phyloP scores from a whole-genome alignment of 2,797 vertebrate genomes.

The Sebastes nivosus region DNA sequence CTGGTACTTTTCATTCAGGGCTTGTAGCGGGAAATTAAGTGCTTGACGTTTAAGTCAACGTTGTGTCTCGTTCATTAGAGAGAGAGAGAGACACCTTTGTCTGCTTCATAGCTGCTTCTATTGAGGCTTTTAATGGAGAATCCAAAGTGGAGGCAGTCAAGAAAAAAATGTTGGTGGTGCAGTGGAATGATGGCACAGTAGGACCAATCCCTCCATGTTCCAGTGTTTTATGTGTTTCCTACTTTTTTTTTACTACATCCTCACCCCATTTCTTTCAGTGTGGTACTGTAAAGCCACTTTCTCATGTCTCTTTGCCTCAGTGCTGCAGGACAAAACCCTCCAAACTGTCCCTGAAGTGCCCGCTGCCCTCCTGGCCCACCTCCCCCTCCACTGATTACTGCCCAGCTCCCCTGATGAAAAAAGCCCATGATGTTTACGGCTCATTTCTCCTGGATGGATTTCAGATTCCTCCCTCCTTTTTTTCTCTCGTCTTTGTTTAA shows the following conservation, averaged over 20 bases:
- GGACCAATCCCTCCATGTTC: neutral
- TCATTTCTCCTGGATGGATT: conserved; percentile 77
- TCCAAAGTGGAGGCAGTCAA: conserved; percentile 14
- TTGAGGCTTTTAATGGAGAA: conserved; percentile 28
- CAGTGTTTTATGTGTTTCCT: conserved; percentile 44
- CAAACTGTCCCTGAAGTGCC: conserved; percentile 38
- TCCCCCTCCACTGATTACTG: conserved; percentile 42
- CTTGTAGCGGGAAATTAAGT: conserved; percentile 31
- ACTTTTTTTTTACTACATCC: conserved; percentile 20
- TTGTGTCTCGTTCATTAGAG: conserved; percentile 26
- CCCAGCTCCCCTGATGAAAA: conserved; percentile 60
- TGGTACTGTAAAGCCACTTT: conserved; percentile 25
- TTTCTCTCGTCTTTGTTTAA: conserved; percentile 26
- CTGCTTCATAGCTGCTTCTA: conserved; percentile 21
- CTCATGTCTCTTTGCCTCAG: conserved; percentile 14
- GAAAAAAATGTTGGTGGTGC: conserved; percentile 15
- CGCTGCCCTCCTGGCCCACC: conserved; percentile 19
- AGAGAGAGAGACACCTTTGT: conserved; percentile 29
- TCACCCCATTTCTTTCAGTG: neutral
- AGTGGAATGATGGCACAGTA: neutral
- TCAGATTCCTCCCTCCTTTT: conserved; percentile 54
- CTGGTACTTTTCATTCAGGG: conserved; percentile 55
- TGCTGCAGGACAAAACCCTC: conserved; percentile 30
- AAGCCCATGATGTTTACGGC: conserved; percentile 64
- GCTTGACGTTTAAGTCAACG: conserved; percentile 22